Conservation (phyloP, 2,888 invertebrate genomes). For the Diarsia brunnea region DNA sequence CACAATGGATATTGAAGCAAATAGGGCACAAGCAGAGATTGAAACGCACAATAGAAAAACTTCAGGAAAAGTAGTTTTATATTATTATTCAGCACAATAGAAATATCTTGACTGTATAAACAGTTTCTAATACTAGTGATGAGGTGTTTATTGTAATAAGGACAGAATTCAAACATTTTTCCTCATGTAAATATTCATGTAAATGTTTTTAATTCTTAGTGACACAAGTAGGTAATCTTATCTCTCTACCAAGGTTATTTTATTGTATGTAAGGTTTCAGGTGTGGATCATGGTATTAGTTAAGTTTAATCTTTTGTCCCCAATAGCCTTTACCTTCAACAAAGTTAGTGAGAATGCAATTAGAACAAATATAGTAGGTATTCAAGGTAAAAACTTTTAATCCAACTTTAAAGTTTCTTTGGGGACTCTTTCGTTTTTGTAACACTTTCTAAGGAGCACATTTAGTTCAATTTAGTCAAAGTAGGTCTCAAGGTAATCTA, state of each 20-base stretch:
- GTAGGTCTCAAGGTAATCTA: constrained; percentile 69
- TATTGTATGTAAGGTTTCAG: constrained; percentile 64
- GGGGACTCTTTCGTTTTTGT: neutral
- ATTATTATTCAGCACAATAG: neutral
- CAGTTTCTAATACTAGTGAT: neutral
- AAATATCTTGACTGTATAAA: constrained; percentile 1
- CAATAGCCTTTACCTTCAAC: constrained; percentile 35
- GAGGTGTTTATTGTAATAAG: constrained; percentile 5
- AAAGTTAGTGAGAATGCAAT: constrained; percentile 10
- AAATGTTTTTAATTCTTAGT: constrained; percentile 42
- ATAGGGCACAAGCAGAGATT: neutral
- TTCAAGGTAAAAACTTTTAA: constrained; percentile 28
- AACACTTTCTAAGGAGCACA: constrained; percentile 19
- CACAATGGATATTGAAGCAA: neutral
- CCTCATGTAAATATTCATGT: constrained; percentile 39
- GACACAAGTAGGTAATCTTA: constrained; percentile 66
- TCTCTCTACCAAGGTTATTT: constrained; percentile 70
- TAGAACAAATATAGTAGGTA: constrained; percentile 2
- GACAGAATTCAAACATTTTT: constrained; percentile 35
- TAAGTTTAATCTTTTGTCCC: neutral
- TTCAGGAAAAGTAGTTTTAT: neutral
- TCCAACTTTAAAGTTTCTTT: neutral
- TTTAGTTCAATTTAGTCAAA: constrained; percentile 27
- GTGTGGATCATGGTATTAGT: constrained; percentile 25
- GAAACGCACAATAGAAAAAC: neutral